Evolutionary conservation across 2,113 vertebrate genomes (phyloP).

Genomic region (Forbesichthys agassizii): DNA sequence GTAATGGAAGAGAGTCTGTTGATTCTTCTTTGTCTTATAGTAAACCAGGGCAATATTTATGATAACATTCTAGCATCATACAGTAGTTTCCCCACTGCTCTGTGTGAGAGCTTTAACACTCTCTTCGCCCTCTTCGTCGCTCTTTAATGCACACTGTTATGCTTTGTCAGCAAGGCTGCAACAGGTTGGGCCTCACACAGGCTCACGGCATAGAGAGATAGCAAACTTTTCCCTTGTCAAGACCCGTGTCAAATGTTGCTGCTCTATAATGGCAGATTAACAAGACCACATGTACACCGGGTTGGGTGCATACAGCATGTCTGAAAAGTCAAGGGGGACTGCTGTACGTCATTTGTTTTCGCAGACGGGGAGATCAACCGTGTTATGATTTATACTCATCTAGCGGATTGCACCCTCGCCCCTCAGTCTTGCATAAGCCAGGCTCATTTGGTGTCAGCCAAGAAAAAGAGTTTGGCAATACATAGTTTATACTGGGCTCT

Average conservation of each 20-base stretch:
- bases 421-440: constrained; percentile 38
- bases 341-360: constrained; percentile 50
- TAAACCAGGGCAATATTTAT: constrained; percentile 26
- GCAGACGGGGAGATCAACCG: constrained; percentile 37
- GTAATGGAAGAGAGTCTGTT: constrained; percentile 2
- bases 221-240: constrained; percentile 25
- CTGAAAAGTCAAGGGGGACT: constrained; percentile 35
- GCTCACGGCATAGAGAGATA: constrained; percentile 28
- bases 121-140: constrained; percentile 20
- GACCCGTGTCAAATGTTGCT: constrained; percentile 53
- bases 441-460: constrained; percentile 26
- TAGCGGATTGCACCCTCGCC: constrained; percentile 35
- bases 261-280: constrained; percentile 60
- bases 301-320: constrained; percentile 51
- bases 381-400: constrained; percentile 48
- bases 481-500: constrained; percentile 9
- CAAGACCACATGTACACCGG: constrained; percentile 55
- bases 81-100: constrained; percentile 25
- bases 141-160: constrained; percentile 16
- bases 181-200: constrained; percentile 45
- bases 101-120: constrained; percentile 16
- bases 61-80: constrained; percentile 11
- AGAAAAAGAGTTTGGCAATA: constrained; percentile 12
- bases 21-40: constrained; percentile 17
- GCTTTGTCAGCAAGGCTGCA: constrained; percentile 21